These are phyloP conservation scores for Heterotilapia buettikoferi DNA, from an alignment of 2,113 vertebrate species.

Conservation along the genomic window DNA sequence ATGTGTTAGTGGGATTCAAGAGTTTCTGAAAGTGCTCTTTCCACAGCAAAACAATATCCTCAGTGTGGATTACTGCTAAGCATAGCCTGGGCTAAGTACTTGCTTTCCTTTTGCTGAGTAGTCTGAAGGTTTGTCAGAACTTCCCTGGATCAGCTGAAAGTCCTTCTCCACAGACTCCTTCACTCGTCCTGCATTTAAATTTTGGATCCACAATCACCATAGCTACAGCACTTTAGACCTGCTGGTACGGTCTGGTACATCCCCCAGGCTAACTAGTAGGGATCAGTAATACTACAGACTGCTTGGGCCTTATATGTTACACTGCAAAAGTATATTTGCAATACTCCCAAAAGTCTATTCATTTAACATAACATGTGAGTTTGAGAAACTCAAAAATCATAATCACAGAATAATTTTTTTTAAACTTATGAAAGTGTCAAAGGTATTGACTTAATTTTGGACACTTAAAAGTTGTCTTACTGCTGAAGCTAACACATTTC, in stretches of 20 bases:
- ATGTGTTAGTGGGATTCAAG: background rate
- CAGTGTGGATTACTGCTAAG: background rate
- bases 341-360: background rate
- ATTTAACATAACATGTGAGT: background rate
- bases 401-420: background rate
- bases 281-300: background rate
- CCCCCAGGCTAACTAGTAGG: background rate
- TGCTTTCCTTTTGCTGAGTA: background rate
- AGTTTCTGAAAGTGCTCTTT: background rate
- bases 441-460: background rate
- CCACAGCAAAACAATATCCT: background rate
- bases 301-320: background rate
- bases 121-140: background rate
- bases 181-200: background rate
- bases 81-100: background rate
- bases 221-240: background rate
- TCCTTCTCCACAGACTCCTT: background rate
- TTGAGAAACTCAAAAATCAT: background rate
- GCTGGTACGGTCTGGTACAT: background rate
- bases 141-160: background rate
- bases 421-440: background rate
- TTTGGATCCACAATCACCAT: fast-evolving
- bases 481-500: fast-evolving
- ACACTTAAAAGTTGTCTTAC: background rate
- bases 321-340: background rate